These are phyloP conservation scores for Burhinus bistriatus DNA, from an alignment of 2,113 vertebrate species.

Conservation along the genomic window DNA sequence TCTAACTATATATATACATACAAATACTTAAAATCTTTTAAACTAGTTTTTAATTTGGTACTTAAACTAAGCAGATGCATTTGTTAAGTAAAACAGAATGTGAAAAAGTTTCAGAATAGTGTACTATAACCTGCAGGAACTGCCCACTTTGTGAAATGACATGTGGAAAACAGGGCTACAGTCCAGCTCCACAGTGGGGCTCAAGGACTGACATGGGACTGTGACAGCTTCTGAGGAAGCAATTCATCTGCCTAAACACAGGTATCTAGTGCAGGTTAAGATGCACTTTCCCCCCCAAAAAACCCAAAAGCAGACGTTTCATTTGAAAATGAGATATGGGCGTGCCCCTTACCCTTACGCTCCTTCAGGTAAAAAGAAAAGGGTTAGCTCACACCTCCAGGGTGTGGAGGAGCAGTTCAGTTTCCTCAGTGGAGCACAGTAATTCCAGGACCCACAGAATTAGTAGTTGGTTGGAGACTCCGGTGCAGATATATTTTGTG, in stretches of 20 bases:
- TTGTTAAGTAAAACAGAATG: background rate
- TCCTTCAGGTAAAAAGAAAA: background rate
- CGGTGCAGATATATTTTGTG: background rate
- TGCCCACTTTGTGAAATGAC: background rate
- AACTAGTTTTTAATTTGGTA: background rate
- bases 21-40: background rate
- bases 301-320: background rate
- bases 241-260: background rate
- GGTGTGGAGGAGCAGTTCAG: background rate
- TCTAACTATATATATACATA: background rate
- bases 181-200: background rate
- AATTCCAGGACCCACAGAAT: background rate
- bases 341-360: background rate
- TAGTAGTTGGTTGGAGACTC: background rate
- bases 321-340: background rate
- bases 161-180: background rate
- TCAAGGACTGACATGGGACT: background rate
- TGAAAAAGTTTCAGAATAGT: background rate
- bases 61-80: background rate
- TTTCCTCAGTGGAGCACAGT: background rate
- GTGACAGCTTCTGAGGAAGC: background rate
- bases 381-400: background rate
- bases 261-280: background rate
- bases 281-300: rapidly evolving
- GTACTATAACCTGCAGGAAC: background rate